Evolutionary conservation across 2,888 invertebrate genomes (phyloP), one percentile per base, ranked within the genome.

Genomic region (Schrankia costaestrigalis): DNA sequence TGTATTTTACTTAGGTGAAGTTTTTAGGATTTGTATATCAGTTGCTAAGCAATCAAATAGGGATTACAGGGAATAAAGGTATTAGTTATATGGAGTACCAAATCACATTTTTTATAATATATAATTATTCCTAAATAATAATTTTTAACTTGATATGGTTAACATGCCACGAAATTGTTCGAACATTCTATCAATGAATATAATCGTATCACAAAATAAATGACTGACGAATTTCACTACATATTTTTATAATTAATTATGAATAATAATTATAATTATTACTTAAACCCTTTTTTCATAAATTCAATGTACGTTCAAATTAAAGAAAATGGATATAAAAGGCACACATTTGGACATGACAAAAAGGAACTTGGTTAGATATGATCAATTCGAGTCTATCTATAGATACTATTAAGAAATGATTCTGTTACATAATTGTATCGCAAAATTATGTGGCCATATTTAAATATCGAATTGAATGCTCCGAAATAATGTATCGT

Each of bases 361-460:
- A 56, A 41, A 56, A 72, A 71, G 63, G 62, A 71, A 72, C 63
- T 67, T 60, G 52, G 52, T 65, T 47, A 45, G 67, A 66, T 63
- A 57, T 58, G 50, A 52, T 50, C 19, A 15, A 38, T 48, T 54
- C 31, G 17, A 33, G 24, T 46, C 32, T 56, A 46, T 38, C 18
- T 52, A 41, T 17, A 30, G 25, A 23, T 32, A n/a, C 28, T 47
- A 29, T 30, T 19, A 9, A 35, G 22, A 28, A 25, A 22, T 22
- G 11, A 19, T 14, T 22, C 32, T 14, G 28, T 40, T n/a, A n/a
- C n/a, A n/a, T n/a, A n/a, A n/a, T n/a, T n/a, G n/a, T n/a, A n/a
- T n/a, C n/a, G n/a, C n/a, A n/a, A n/a, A n/a, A n/a, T n/a, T n/a
- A n/a, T n/a, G n/a, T n/a, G n/a, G n/a, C n/a, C n/a, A n/a, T n/a